phyloP scores from a whole-genome alignment of 2,797 vertebrate species.

The Sternarchorhynchus goeldii region DNA sequence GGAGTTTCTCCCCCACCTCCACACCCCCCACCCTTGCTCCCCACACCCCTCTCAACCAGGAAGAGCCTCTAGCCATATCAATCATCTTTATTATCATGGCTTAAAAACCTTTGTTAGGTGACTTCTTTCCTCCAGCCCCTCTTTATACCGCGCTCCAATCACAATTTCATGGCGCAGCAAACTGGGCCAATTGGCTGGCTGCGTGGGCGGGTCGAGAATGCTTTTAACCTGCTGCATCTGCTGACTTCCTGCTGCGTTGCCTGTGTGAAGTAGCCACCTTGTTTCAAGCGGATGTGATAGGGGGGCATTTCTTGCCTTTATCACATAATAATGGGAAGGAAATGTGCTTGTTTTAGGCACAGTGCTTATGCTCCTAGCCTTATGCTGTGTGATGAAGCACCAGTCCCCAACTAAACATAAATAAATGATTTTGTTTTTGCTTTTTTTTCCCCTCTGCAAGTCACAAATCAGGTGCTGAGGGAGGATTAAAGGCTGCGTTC shows the following conservation, averaged over 20 bases:
- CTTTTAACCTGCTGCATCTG: constrained; percentile 85
- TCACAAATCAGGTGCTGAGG: constrained; percentile 39
- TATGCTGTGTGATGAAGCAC: constrained; percentile 72
- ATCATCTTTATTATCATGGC: constrained; percentile 83
- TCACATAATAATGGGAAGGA: constrained; percentile 72
- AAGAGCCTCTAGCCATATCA: constrained; percentile 77
- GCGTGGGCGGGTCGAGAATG: constrained; percentile 77
- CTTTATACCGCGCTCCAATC: constrained; percentile 78
- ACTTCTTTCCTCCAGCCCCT: constrained; percentile 63
- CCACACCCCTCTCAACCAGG: constrained; percentile 67
- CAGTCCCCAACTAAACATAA: constrained; percentile 71
- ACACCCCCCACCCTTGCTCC: no score
- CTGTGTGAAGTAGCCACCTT: constrained; percentile 83
- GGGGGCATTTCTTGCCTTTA: constrained; percentile 71
- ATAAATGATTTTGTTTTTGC: constrained; percentile 41
- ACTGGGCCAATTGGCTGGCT: constrained; percentile 73
- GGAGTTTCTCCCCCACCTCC: constrained; percentile 37
- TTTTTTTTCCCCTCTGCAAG: background rate
- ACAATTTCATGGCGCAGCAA: constrained; percentile 78
- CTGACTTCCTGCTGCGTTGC: constrained; percentile 77
- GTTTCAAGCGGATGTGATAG: constrained; percentile 76
- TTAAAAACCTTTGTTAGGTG: constrained; percentile 79
- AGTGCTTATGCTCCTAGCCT: constrained; percentile 72
- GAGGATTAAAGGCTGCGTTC: constrained; percentile 5
- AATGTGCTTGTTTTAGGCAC: constrained; percentile 78